phyloP scores from a whole-genome alignment of 2,113 vertebrate species.

The Zosterops borbonicus region DNA sequence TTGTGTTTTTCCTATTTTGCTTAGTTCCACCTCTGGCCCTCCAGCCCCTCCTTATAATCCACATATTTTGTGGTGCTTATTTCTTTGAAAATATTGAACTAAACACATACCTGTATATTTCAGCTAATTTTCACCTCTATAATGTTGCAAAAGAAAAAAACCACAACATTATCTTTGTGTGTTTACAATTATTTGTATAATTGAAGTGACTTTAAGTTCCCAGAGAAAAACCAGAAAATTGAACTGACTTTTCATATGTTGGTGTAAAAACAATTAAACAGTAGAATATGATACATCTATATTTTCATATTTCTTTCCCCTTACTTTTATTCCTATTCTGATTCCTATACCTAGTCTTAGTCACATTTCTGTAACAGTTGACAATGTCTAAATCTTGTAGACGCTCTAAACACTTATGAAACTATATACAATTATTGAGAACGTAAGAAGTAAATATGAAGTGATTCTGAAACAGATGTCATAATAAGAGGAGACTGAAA shows the following conservation, averaged over 20 bases:
- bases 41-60: accelerated
- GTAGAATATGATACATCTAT: neutral
- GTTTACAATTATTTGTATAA: neutral
- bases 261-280: neutral
- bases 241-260: neutral
- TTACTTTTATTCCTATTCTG: neutral
- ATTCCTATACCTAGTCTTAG: neutral
- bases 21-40: accelerated
- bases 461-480: neutral
- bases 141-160: neutral
- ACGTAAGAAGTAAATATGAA: neutral
- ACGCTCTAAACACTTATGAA: neutral
- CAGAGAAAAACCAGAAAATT: neutral
- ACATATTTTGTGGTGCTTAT: neutral
- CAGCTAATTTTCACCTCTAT: neutral
- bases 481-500: neutral
- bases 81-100: neutral
- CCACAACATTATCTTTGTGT: neutral
- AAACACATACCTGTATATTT: neutral
- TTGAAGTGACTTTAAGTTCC: neutral
- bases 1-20: neutral
- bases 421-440: neutral
- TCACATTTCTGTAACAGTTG: neutral
- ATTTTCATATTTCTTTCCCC: neutral
- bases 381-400: neutral